phyloP scores from a whole-genome alignment of 1,140 invertebrate genomes.

The Chionoecetes opilio region DNA sequence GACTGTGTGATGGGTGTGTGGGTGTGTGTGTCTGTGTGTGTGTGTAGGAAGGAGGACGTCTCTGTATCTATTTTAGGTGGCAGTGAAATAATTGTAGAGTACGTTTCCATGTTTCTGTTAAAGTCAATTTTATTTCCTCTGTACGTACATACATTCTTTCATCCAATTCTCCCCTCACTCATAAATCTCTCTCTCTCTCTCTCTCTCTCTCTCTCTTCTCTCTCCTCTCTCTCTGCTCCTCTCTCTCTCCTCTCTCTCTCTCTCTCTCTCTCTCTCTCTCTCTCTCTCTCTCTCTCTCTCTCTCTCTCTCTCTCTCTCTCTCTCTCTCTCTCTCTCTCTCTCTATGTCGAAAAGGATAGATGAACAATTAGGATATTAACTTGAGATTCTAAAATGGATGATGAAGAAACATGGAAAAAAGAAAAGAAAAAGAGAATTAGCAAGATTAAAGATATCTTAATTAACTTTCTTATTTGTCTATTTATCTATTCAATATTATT shows the following conservation, averaged over 20 bases:
- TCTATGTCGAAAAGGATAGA: not conserved
- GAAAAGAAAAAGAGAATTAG: not conserved
- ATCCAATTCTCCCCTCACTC: no score
- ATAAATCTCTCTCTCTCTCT: no score
- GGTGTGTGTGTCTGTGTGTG: no score
- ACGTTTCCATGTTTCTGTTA: not conserved
- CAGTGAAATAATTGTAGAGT: no score
- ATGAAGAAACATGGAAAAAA: not conserved
- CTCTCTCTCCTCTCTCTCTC: not conserved
- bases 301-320: slow-evolving; percentile 1
- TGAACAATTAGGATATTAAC: no score
- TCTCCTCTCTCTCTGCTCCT: not conserved
- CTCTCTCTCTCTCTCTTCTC: not conserved
- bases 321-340: slow-evolving; percentile 18
- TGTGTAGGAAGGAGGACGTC: no score
- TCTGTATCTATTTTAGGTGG: no score
- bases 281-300: slow-evolving; percentile 17
- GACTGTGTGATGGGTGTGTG: no score
- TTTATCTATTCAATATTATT: not conserved
- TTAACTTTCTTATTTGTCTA: no score
- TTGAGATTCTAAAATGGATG: not conserved
- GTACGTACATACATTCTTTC: not conserved
- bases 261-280: slow-evolving; percentile 25
- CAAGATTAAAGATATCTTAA: not conserved
- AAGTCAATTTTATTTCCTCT: not conserved